Conservation (phyloP, 2,113 vertebrate genomes). For the Callospermophilus lateralis region DNA sequence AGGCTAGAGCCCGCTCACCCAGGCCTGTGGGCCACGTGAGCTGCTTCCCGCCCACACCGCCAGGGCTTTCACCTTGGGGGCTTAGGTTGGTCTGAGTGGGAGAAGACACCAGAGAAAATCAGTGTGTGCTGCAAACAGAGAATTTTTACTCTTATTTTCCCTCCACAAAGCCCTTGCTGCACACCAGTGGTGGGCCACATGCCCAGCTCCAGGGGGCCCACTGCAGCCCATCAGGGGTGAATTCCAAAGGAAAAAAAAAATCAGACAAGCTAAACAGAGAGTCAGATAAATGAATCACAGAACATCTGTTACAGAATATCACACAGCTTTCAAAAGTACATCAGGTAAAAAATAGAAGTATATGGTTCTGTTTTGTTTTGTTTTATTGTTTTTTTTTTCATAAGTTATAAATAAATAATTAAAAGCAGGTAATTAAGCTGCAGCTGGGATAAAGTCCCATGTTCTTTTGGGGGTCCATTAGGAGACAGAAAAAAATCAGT, state of each 20-base stretch:
- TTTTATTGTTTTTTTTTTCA: no score
- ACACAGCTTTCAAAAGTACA: not conserved
- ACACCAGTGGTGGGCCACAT: accelerated
- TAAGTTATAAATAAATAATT: not conserved
- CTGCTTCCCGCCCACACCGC: accelerated
- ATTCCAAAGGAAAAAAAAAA: not conserved
- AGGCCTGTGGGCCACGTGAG: no score
- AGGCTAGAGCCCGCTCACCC: accelerated
- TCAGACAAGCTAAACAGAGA: accelerated
- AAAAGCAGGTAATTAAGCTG: not conserved
- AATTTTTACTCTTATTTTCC: no score
- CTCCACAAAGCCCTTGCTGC: not conserved
- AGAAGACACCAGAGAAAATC: not conserved
- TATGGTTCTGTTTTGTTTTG: not conserved
- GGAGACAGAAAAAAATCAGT: not conserved
- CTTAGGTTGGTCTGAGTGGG: accelerated
- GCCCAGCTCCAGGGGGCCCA: not conserved
- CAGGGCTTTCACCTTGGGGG: accelerated
- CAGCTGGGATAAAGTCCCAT: not conserved
- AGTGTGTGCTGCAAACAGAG: accelerated
- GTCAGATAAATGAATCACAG: not conserved
- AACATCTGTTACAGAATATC: not conserved
- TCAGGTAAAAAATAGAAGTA: not conserved
- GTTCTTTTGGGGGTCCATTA: not conserved
- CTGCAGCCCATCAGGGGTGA: not conserved